Conservation (phyloP, 2,888 invertebrate genomes). For the Mycogona germanica region DNA sequence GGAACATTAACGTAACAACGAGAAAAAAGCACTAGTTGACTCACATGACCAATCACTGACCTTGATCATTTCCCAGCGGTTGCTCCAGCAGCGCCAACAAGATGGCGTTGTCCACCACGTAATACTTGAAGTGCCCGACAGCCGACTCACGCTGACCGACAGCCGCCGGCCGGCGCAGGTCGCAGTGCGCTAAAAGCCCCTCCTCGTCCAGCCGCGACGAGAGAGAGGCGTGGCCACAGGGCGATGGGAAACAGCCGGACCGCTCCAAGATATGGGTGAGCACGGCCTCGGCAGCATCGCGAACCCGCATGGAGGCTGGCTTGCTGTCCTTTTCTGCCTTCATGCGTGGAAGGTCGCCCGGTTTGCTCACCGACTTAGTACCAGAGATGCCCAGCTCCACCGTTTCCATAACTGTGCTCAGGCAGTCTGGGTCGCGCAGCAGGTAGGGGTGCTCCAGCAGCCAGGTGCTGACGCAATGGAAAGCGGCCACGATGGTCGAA, state of each 20-base stretch:
- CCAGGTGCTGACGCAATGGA: slow-evolving; percentile 56
- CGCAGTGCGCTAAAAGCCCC: slow-evolving; percentile 61
- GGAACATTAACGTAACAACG: too few relatives aligned
- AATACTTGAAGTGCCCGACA: slow-evolving; percentile 58
- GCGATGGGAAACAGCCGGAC: slow-evolving; percentile 71
- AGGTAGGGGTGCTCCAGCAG: slow-evolving; percentile 79
- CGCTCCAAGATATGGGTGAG: slow-evolving; percentile 83
- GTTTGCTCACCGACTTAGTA: slow-evolving; percentile 64
- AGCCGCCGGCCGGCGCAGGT: slow-evolving; percentile 43
- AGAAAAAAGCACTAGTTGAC: background rate
- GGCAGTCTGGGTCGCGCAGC: slow-evolving; percentile 79
- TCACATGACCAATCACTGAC: slow-evolving; percentile 30
- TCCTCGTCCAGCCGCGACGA: slow-evolving; percentile 82
- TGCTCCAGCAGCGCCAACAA: slow-evolving; percentile 82
- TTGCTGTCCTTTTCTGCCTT: slow-evolving; percentile 93
- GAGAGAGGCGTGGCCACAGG: slow-evolving; percentile 67
- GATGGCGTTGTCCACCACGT: slow-evolving; percentile 84
- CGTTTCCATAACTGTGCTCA: slow-evolving; percentile 87
- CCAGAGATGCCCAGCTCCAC: slow-evolving; percentile 97
- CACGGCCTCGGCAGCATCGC: slow-evolving; percentile 92
- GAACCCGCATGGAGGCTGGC: slow-evolving; percentile 93
- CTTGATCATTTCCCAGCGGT: slow-evolving; percentile 71
- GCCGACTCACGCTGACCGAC: slow-evolving; percentile 44
- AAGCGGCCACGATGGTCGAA: slow-evolving; percentile 70
- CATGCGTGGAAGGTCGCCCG: slow-evolving; percentile 76